Evolutionary conservation across 2,888 invertebrate genomes (phyloP), one percentile per base, ranked within the genome.

Genomic region (Nemoura dubitans): DNA sequence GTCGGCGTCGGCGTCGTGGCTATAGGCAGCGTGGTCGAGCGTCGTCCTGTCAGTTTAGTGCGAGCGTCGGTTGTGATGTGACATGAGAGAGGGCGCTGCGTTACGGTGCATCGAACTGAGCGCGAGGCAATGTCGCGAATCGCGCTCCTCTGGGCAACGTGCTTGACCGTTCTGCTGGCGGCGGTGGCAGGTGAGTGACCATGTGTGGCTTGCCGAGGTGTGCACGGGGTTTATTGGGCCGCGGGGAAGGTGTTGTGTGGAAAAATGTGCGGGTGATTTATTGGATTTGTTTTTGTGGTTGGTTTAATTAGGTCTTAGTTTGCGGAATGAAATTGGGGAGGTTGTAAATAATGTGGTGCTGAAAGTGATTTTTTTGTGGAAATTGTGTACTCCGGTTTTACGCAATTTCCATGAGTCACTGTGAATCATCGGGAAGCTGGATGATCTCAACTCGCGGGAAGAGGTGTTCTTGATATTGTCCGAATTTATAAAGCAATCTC

Each of bases 1-100:
- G 59, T 59, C 59, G 59, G 59, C 59, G 59, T 59, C 59, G 59
- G 59, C 59, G 21, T 59, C 59, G 59, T 14, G 59, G 59, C 59
- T 21, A 59, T 59, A 59, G 59, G 59, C 59, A 59, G 59, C 59
- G 59, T 59, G 21, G 16, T 10, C n/a, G 59, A 16, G 59, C 59
- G 10, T 1, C 26, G 78, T 27, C 28, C 7, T 10, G 26, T 78
- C 78, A 78, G 78, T 78, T 28, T 26, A 78, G 78, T 78, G 78
- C 78, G 78, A 78, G 78, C 78, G 78, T 78, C 78, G 78, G 26
- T 2, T 10, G 26, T 26, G 78, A 78, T 78, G 78, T 78, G 78
- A 28, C 78, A 78, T 78, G 78, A 10, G 26, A 27, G 14, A 27
- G 21, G 28, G 78, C 5, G 78, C 26, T 28, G 28, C 25, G 26